phyloP scores from a whole-genome alignment of 2,113 vertebrate species.

The Psephotus haematonotus region DNA sequence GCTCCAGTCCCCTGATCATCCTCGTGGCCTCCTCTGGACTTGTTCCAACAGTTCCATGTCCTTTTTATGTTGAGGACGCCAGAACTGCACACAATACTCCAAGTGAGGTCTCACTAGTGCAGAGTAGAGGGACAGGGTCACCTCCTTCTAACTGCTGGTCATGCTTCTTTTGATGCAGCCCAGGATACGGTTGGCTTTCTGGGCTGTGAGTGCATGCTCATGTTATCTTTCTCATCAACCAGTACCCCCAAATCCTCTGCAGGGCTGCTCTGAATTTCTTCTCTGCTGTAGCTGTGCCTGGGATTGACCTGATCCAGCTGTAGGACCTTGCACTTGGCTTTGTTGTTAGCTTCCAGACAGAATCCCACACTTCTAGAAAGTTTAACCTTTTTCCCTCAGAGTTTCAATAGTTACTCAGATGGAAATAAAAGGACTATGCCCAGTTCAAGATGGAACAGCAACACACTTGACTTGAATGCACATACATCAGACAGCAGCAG shows the following conservation, averaged over 20 bases:
- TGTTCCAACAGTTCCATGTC: no score
- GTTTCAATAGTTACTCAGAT: background rate
- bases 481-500: background rate
- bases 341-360: background rate
- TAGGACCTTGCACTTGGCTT: background rate
- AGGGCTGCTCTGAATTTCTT: background rate
- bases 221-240: background rate
- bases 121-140: background rate
- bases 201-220: rapidly evolving
- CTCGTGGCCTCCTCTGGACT: no score
- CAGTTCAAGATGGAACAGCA: background rate
- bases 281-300: background rate
- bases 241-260: background rate
- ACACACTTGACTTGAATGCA: background rate
- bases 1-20: no score
- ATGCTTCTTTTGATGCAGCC: background rate
- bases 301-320: background rate
- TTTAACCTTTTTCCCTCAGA: background rate
- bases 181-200: background rate
- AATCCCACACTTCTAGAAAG: background rate
- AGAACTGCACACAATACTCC: background rate
- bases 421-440: background rate
- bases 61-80: no score
- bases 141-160: background rate
- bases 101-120: background rate